These are phyloP conservation scores for Turdus rufiventris DNA, from an alignment of 2,113 vertebrate genomes.

Conservation along the genomic window DNA sequence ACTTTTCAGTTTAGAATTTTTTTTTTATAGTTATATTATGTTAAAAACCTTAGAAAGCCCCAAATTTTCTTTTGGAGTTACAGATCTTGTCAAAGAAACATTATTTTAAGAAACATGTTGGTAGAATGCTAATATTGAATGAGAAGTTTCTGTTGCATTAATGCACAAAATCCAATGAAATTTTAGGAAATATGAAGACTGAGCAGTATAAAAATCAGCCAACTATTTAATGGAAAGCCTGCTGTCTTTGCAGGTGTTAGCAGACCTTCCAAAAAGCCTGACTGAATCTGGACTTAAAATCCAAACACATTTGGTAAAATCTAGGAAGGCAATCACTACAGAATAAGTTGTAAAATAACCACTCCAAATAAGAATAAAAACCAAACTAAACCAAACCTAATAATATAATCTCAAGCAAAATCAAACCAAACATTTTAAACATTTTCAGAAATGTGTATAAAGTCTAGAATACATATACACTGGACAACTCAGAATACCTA, in stretches of 20 bases:
- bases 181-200: background rate
- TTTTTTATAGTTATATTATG: background rate
- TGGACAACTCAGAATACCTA: background rate
- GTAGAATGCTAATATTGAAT: background rate
- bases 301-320: background rate
- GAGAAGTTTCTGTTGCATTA: background rate
- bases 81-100: background rate
- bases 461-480: background rate
- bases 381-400: accelerated
- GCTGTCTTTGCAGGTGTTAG: background rate
- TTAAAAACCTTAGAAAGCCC: background rate
- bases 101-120: background rate
- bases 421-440: background rate
- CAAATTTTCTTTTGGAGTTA: background rate
- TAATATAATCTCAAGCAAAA: background rate
- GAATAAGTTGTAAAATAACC: background rate
- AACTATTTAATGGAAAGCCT: background rate
- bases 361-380: background rate
- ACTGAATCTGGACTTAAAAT: background rate
- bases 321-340: background rate
- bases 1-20: background rate
- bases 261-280: background rate
- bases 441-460: background rate
- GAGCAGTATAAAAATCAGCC: background rate
- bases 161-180: background rate